Conservation (phyloP, 1,140 invertebrate genomes). For the Pseudobourletiella spinata region DNA sequence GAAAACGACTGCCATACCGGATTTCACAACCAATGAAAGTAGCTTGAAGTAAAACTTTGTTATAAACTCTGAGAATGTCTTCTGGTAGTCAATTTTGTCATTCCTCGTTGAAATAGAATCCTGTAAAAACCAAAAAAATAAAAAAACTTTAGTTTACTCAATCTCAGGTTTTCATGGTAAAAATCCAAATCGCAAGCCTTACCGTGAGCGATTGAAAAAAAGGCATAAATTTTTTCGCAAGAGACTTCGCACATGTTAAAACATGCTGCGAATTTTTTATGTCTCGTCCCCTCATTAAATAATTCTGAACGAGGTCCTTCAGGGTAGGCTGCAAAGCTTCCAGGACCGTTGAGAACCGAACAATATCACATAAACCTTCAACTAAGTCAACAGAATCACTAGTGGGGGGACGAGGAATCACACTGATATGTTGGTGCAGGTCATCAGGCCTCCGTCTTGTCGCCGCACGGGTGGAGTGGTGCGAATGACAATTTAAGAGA, state of each 20-base stretch:
- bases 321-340: slow-evolving; percentile 16
- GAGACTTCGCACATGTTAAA: slow-evolving; percentile 14
- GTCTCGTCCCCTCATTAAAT: slow-evolving; percentile 30
- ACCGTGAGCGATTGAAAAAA: slow-evolving; percentile 9
- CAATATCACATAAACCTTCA: slow-evolving; percentile 16
- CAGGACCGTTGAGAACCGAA: slow-evolving; percentile 12
- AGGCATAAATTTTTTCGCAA: slow-evolving; percentile 20
- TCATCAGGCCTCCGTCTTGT: slow-evolving; percentile 7
- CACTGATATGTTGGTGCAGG: slow-evolving; percentile 3
- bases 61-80: slow-evolving; percentile 10
- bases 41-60: slow-evolving; percentile 14
- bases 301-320: slow-evolving; percentile 21
- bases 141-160: background rate
- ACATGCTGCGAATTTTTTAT: slow-evolving; percentile 22
- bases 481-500: slow-evolving; percentile 23
- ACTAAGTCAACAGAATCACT: slow-evolving; percentile 12
- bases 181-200: background rate
- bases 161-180: background rate
- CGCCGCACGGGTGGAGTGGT: slow-evolving; percentile 8
- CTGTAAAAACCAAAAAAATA: slow-evolving; percentile 2
- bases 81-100: slow-evolving; percentile 3
- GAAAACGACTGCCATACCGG: background rate
- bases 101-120: slow-evolving; percentile 6
- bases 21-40: slow-evolving; percentile 3
- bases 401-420: background rate